A percentile compares a stretch with the other conserved stretches of the same genome.
These are phyloP conservation scores for Ascidia mentula DNA, from an alignment of 23 tunicate genomes.

Conservation along the genomic window DNA sequence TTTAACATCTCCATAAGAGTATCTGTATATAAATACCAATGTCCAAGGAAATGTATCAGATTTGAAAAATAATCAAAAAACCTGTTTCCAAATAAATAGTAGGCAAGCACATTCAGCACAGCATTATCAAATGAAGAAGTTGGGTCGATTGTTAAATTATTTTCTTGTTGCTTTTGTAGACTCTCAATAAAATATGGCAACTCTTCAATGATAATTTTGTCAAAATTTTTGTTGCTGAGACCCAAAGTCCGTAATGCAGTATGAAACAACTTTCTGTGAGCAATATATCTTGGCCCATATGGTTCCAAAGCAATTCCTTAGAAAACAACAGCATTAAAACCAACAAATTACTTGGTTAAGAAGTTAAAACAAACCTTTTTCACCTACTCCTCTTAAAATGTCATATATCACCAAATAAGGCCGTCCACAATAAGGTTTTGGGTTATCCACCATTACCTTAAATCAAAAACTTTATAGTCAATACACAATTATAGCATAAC, in stretches of 20 bases:
- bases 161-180: neutral
- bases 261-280: slow-evolving; percentile 26
- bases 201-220: slow-evolving; percentile 15
- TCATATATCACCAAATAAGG: neutral
- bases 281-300: slow-evolving; percentile 19
- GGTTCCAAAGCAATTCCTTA: slow-evolving; percentile 14
- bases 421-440: neutral
- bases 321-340: neutral
- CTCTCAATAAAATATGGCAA: slow-evolving; percentile 10
- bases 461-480: no score
- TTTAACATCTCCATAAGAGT: slow-evolving; percentile 13
- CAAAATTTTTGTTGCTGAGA: neutral
- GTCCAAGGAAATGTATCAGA: no score
- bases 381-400: neutral
- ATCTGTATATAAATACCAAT: no score
- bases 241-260: slow-evolving; percentile 19
- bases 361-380: neutral
- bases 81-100: slow-evolving; percentile 17
- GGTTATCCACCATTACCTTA: neutral
- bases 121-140: slow-evolving; percentile 1
- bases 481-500: neutral
- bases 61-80: no score
- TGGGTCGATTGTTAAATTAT: neutral
- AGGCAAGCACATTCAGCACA: slow-evolving; percentile 16
- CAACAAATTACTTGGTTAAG: neutral